Percentiles rank a stretch among this genome's conserved stretches.
Evolutionary conservation across 2,888 invertebrate species (phyloP).

Genomic region (Euzophera pinguis): DNA sequence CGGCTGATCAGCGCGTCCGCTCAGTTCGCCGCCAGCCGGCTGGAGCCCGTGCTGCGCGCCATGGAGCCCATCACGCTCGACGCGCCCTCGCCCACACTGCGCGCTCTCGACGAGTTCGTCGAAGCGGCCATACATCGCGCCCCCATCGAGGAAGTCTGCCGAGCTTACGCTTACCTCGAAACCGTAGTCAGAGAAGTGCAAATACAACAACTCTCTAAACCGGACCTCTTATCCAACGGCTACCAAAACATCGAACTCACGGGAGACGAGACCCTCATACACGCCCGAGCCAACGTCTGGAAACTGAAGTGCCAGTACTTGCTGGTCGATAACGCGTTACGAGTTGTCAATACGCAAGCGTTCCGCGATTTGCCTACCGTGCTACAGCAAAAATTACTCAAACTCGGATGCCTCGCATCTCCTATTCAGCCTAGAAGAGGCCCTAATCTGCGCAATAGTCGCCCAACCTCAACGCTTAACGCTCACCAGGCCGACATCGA

Average conservation of each 20-base stretch:
- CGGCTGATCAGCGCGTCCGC: constrained; percentile 90
- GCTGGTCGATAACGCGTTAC: constrained; percentile 50
- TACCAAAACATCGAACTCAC: constrained; percentile 24
- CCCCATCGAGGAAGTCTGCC: constrained; percentile 90
- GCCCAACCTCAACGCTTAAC: constrained; percentile 20
- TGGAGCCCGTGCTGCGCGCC: constrained; percentile 86
- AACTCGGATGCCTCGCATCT: constrained; percentile 57
- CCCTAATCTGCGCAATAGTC: constrained; percentile 23
- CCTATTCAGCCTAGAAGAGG: constrained; percentile 30
- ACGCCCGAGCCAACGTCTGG: constrained; percentile 43
- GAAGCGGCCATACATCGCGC: constrained; percentile 88
- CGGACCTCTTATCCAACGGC: constrained; percentile 41
- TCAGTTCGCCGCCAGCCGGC: constrained; percentile 88
- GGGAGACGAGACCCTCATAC: constrained; percentile 33
- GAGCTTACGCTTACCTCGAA: constrained; percentile 82
- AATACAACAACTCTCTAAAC: constrained; percentile 34
- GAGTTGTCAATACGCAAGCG: constrained; percentile 49
- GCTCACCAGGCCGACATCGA: constrained; percentile 39
- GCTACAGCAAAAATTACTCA: constrained; percentile 51
- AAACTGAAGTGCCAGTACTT: constrained; percentile 54
- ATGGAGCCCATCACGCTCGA: constrained; percentile 67
- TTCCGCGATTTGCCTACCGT: constrained; percentile 56
- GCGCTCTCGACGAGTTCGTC: constrained; percentile 86
- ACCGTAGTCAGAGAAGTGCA: constrained; percentile 36
- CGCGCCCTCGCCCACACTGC: constrained; percentile 37